Evolutionary conservation across 2,888 invertebrate genomes (phyloP).

Genomic region (Acanthosepion esculentum): DNA sequence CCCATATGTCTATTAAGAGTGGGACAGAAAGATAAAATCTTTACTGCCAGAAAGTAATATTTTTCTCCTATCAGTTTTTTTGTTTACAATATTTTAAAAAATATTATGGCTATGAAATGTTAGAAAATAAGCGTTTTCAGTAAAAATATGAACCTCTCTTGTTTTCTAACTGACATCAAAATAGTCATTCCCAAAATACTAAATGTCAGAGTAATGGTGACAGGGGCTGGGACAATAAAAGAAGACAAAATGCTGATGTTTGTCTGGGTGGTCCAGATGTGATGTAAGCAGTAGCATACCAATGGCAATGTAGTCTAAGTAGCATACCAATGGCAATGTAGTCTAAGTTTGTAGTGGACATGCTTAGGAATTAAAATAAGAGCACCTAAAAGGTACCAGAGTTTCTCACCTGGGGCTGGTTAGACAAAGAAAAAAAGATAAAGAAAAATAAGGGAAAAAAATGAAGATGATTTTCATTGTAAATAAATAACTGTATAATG

Average conservation of each 20-base stretch:
- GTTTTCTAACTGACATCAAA: no score
- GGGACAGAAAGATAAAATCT: no score
- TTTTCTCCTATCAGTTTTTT: no score
- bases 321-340: slow-evolving; percentile 46
- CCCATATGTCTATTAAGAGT: no score
- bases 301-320: slow-evolving; percentile 43
- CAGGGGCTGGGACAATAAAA: neutral
- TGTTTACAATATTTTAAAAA: no score
- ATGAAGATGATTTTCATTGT: neutral
- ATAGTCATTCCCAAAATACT: neutral
- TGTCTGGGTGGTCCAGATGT: neutral
- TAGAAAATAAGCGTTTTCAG: no score
- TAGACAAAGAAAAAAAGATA: slow-evolving; percentile 38
- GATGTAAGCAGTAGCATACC: slow-evolving; percentile 42
- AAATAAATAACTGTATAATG: neutral
- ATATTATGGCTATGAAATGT: no score
- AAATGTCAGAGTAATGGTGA: neutral
- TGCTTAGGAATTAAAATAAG: slow-evolving; percentile 39
- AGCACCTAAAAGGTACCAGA: neutral
- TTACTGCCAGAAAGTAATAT: no score
- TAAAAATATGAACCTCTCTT: no score
- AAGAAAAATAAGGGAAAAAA: neutral
- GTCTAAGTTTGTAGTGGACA: slow-evolving; percentile 34
- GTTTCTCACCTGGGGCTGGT: slow-evolving; percentile 46
- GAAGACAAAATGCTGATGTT: neutral